Conservation (phyloP, 1,140 invertebrate species). For the Listronotus oregonensis region DNA sequence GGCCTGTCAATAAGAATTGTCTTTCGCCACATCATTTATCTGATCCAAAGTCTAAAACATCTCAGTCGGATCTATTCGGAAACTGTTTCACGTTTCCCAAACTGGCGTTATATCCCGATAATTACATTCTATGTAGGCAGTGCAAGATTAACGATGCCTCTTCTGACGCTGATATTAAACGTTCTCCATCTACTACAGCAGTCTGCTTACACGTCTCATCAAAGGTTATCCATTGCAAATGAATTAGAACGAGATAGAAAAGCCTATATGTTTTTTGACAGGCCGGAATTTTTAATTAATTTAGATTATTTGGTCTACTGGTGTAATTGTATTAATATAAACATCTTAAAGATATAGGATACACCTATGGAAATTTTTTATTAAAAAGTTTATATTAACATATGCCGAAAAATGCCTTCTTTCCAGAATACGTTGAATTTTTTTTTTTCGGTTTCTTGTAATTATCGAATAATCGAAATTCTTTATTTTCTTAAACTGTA, state of each 20-base stretch:
- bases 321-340: too few relatives aligned
- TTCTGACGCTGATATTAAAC: conserved; percentile 53
- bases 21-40: conserved; percentile 24
- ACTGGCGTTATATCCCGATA: conserved; percentile 44
- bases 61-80: conserved; percentile 16
- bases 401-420: too few relatives aligned
- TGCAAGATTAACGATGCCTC: conserved; percentile 53
- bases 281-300: conserved; percentile 7
- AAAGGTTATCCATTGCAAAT: conserved; percentile 39
- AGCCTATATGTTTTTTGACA: conserved; percentile 4
- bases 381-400: too few relatives aligned
- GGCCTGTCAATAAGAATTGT: too few relatives aligned
- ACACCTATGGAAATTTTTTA: too few relatives aligned
- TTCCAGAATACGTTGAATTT: too few relatives aligned
- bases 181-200: conserved; percentile 41
- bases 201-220: conserved; percentile 44
- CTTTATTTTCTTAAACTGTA: too few relatives aligned
- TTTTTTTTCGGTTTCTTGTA: too few relatives aligned
- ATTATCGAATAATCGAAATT: too few relatives aligned
- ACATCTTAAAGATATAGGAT: too few relatives aligned
- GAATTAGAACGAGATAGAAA: conserved; percentile 16
- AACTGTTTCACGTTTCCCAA: conserved; percentile 32
- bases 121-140: conserved; percentile 55
- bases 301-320: not conserved
- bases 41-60: conserved; percentile 24